phyloP scores from a whole-genome alignment of 2,113 vertebrate genomes.

The Australoheros scitulus region DNA sequence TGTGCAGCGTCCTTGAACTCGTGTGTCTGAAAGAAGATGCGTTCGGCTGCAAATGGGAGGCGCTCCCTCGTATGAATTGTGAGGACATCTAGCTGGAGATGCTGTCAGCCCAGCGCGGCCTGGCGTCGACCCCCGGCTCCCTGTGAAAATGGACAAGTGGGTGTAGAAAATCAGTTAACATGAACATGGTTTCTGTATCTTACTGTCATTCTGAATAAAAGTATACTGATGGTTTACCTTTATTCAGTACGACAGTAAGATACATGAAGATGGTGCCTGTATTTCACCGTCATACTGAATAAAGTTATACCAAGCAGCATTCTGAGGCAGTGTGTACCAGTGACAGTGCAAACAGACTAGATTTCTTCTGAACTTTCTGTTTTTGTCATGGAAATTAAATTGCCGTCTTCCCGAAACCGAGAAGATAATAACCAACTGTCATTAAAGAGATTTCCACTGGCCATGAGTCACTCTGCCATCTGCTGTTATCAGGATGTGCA shows the following conservation, averaged over 20 bases:
- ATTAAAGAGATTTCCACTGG: slow-evolving; percentile 31
- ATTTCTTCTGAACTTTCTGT: background rate
- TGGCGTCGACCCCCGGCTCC: background rate
- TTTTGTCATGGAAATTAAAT: background rate
- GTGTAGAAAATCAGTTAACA: slow-evolving; percentile 2
- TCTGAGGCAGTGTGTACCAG: background rate
- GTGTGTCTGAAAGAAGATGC: slow-evolving; percentile 2
- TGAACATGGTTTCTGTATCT: background rate
- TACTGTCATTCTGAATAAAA: background rate
- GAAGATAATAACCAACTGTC: slow-evolving; percentile 31
- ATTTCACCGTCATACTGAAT: background rate
- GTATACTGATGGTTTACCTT: no score
- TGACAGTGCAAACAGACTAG: background rate
- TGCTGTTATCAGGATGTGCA: slow-evolving; percentile 19
- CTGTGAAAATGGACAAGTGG: background rate
- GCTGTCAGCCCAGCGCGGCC: background rate
- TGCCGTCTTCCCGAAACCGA: slow-evolving; percentile 1
- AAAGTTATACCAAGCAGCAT: background rate
- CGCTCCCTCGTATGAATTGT: background rate
- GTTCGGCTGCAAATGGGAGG: slow-evolving; percentile 12
- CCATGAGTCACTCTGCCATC: slow-evolving; percentile 38
- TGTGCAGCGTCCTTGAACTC: slow-evolving; percentile 44
- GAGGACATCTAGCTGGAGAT: background rate
- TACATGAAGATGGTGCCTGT: background rate
- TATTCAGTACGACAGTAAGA: background rate